These are phyloP conservation scores for Scolopax bukidnonensis DNA, from an alignment of 2,797 vertebrate genomes.

Conservation along the genomic window DNA sequence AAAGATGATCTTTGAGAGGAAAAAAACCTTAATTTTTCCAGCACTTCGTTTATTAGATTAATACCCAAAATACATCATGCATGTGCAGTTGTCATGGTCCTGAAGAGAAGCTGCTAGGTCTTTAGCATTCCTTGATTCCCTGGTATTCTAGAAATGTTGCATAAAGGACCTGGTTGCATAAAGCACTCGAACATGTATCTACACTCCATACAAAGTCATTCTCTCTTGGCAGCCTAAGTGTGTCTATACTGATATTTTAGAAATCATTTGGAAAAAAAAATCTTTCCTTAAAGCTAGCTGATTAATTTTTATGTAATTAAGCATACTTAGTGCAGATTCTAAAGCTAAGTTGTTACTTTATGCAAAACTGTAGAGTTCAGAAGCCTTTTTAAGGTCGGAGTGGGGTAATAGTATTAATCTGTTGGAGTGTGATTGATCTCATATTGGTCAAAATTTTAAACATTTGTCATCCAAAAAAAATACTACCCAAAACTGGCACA, in stretches of 20 bases:
- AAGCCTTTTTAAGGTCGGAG: not conserved
- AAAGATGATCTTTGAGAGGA: not conserved
- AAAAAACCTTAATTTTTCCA: not conserved
- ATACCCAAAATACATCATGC: accelerated
- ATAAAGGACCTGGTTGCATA: not conserved
- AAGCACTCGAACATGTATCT: not conserved
- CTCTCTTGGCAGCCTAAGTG: not conserved
- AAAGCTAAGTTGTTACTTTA: not conserved
- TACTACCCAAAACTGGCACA: not conserved
- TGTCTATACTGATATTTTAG: not conserved
- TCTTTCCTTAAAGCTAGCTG: not conserved
- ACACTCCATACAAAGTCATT: not conserved
- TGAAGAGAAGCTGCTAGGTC: not conserved
- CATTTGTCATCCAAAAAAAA: not conserved
- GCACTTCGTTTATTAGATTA: not conserved
- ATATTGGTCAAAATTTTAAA: not conserved
- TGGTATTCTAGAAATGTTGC: not conserved
- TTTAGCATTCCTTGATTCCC: not conserved
- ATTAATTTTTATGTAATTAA: not conserved
- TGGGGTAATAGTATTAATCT: not conserved
- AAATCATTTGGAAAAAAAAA: not conserved
- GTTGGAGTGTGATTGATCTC: not conserved
- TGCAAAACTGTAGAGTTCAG: not conserved
- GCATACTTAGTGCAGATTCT: not conserved
- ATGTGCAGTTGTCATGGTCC: not conserved